A percentile compares a stretch with the other conserved stretches of the same genome.
Evolutionary conservation across 2,888 invertebrate genomes (phyloP).

Genomic region (Drosophila nigricruria): DNA sequence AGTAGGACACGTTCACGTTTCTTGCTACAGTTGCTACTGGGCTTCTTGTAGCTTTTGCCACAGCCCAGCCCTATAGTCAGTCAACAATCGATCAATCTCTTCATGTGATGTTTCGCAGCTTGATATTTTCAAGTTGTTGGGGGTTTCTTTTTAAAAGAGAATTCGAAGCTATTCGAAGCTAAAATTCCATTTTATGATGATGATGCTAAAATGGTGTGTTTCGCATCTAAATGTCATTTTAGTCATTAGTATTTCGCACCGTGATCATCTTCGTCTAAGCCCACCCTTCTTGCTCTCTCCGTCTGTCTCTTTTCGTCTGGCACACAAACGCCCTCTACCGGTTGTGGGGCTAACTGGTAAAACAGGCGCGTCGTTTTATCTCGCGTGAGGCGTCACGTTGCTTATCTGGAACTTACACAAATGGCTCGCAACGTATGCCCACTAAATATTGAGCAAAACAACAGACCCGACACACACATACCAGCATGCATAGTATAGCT

Average conservation of each 20-base stretch:
- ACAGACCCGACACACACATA: conserved; percentile 8
- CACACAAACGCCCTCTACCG: neutral
- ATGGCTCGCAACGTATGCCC: conserved; percentile 23
- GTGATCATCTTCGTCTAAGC: neutral
- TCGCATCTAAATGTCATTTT: conserved; percentile 48
- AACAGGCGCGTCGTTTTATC: conserved; percentile 51
- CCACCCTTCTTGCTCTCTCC: too few relatives aligned
- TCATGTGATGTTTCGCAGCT: neutral
- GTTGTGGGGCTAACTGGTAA: neutral
- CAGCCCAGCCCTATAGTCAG: too few relatives aligned
- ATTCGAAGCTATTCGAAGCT: too few relatives aligned
- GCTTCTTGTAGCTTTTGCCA: too few relatives aligned
- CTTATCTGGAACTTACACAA: conserved; percentile 64
- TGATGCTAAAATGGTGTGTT: conserved; percentile 10
- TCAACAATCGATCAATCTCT: neutral
- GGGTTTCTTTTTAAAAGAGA: too few relatives aligned
- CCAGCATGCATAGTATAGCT: conserved; percentile 2
- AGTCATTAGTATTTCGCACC: conserved; percentile 32
- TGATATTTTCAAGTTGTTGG: too few relatives aligned
- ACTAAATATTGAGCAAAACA: conserved; percentile 38
- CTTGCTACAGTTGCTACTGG: too few relatives aligned
- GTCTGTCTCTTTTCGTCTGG: neutral
- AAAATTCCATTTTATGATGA: neutral
- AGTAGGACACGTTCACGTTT: too few relatives aligned
- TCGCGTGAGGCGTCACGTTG: conserved; percentile 79